Conservation (phyloP, 2,888 invertebrate genomes). For the Drosophila nigritarsus region DNA sequence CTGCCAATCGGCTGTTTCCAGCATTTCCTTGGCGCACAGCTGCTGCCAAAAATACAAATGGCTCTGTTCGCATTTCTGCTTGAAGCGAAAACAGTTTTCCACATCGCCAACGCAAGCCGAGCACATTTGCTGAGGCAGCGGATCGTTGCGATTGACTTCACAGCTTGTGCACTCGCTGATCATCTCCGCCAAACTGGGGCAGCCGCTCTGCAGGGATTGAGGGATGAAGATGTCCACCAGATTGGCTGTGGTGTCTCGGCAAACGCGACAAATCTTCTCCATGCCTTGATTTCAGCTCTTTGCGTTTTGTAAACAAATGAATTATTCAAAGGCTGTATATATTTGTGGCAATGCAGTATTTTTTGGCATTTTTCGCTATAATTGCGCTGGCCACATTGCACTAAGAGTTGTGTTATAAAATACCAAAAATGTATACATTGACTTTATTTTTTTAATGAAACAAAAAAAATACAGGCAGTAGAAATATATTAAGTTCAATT, state of each 20-base stretch:
- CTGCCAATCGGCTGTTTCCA: slow-evolving; percentile 42
- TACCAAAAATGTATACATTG: not conserved
- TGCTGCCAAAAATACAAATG: slow-evolving; percentile 55
- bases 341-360: not conserved
- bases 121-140: slow-evolving; percentile 77
- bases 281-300: slow-evolving; percentile 16
- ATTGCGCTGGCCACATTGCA: not conserved
- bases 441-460: not conserved
- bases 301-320: slow-evolving; percentile 34
- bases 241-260: slow-evolving; percentile 41
- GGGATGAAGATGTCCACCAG: slow-evolving; percentile 57
- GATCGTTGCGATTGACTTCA: slow-evolving; percentile 41
- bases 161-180: slow-evolving; percentile 63
- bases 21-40: slow-evolving; percentile 77
- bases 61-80: slow-evolving; percentile 75
- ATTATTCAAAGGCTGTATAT: slow-evolving; percentile 9
- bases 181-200: slow-evolving; percentile 61
- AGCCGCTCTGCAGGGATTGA: slow-evolving; percentile 7
- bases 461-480: not conserved
- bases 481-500: not conserved
- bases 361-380: not conserved
- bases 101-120: slow-evolving; percentile 62
- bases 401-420: not conserved
- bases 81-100: slow-evolving; percentile 72
- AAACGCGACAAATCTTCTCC: slow-evolving; percentile 67